Conservation (phyloP, 2,888 invertebrate species). For the Melieria crassipennis region DNA sequence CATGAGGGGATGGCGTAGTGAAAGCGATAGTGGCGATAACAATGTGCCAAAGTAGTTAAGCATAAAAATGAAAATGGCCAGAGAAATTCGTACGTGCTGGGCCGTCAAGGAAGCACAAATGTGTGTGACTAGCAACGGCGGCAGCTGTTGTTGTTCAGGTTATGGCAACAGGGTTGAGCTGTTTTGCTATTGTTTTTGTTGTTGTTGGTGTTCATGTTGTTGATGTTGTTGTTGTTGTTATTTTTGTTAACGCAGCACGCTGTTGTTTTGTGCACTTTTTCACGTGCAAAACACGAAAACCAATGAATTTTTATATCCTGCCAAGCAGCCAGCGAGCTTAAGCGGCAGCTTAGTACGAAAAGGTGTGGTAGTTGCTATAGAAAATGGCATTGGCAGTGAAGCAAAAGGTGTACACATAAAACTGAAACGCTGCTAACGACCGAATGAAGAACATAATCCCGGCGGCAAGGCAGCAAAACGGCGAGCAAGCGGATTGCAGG, state of each 20-base stretch:
- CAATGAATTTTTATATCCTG: constrained; percentile 32
- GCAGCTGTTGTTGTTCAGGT: not conserved
- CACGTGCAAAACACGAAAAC: constrained; percentile 18
- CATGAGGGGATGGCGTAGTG: no score
- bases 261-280: not conserved
- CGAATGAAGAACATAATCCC: not conserved
- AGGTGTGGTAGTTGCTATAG: not conserved
- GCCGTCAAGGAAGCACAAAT: not conserved
- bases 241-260: not conserved
- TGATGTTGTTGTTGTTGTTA: not conserved
- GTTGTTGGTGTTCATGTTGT: no score
- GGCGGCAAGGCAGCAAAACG: not conserved
- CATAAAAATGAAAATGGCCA: not conserved
- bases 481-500: not conserved
- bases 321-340: not conserved
- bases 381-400: not conserved
- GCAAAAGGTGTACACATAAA: not conserved
- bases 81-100: no score
- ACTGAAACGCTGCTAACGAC: not conserved
- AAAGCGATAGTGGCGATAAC: not conserved
- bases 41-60: constrained; percentile 4
- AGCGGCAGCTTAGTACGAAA: not conserved
- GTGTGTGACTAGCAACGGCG: not conserved
- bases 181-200: not conserved
- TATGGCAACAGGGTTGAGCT: not conserved